Conservation (phyloP, 2,113 vertebrate genomes). For the Gambusia holbrooki region DNA sequence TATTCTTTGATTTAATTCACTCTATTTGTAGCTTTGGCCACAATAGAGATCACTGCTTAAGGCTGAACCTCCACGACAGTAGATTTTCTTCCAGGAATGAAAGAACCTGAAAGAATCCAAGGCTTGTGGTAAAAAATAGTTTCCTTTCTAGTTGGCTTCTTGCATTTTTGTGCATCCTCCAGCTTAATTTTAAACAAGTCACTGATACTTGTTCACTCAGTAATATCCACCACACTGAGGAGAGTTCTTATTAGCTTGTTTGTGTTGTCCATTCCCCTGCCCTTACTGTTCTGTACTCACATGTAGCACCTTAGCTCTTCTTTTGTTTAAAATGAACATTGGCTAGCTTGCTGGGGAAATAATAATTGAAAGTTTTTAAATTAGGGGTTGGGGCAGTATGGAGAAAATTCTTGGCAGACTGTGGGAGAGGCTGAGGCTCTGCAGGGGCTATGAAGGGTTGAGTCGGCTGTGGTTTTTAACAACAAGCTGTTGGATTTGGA, state of each 20-base stretch:
- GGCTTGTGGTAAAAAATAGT: not conserved
- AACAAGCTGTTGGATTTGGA: conserved; percentile 69
- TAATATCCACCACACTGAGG: not conserved
- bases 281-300: conserved; percentile 17
- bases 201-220: not conserved
- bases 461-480: conserved; percentile 67
- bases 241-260: not conserved
- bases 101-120: not conserved
- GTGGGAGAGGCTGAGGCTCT: conserved; percentile 43
- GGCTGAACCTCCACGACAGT: no score
- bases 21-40: no score
- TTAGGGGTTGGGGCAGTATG: conserved; percentile 18
- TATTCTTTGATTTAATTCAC: no score
- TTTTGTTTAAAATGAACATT: conserved; percentile 10
- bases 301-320: conserved; percentile 40
- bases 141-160: not conserved
- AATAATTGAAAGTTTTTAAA: conserved; percentile 27
- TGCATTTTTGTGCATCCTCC: no score
- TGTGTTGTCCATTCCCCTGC: conserved; percentile 53
- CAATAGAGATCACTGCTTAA: no score
- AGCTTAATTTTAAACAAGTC: not conserved
- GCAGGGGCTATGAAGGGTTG: conserved; percentile 32
- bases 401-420: conserved; percentile 52
- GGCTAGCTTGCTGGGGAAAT: conserved; percentile 29
- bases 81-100: no score